Percentiles rank a stretch among this genome's conserved stretches.
Conservation (phyloP, 2,797 vertebrate species). For the Pteropus rufus region DNA sequence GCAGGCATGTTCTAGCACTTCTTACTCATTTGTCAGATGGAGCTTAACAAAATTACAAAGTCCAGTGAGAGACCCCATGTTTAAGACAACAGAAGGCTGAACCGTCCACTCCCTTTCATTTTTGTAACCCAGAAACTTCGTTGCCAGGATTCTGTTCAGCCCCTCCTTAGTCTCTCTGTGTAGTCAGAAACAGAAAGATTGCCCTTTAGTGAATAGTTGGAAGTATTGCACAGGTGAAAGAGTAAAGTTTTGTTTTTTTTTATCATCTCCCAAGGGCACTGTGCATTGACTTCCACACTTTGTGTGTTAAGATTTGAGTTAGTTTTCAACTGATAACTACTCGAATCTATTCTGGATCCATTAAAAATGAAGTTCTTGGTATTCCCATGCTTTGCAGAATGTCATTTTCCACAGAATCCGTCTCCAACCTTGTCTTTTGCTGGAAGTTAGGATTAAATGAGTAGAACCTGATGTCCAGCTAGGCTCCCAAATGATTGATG, state of each 20-base stretch:
- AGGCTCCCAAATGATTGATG: background rate
- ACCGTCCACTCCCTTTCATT: accelerated
- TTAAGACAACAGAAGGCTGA: background rate
- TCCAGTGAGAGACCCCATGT: background rate
- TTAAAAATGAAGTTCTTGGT: conserved; percentile 26
- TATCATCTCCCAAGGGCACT: background rate
- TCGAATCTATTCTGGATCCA: background rate
- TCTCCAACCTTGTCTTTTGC: background rate
- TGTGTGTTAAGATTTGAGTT: background rate
- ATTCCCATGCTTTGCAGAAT: background rate
- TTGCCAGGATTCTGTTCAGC: background rate
- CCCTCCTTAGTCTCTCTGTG: too few species aligned
- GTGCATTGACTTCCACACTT: background rate
- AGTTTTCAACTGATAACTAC: background rate
- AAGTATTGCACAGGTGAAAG: background rate
- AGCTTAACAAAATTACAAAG: background rate
- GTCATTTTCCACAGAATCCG: background rate
- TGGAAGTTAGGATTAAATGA: conserved; percentile 46
- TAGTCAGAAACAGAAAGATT: background rate
- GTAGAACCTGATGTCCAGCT: background rate
- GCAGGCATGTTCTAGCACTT: background rate
- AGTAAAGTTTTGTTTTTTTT: background rate
- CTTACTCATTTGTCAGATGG: conserved; percentile 8
- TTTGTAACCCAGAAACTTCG: background rate
- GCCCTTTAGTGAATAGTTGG: background rate